Conservation (phyloP, 2,888 invertebrate species). For the Tryphoninae sp. region DNA sequence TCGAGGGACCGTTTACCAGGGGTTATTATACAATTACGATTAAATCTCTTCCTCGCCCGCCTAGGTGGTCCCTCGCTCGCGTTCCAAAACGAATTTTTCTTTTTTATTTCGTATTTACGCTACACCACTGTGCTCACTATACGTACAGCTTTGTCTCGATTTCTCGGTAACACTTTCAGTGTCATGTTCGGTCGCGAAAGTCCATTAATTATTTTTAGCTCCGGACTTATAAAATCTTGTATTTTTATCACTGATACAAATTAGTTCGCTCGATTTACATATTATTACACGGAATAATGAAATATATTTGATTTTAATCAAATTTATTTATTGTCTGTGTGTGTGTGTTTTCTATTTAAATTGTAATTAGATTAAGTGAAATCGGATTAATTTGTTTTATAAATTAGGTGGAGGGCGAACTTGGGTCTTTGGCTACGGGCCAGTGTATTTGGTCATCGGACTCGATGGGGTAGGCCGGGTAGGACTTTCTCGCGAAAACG, state of each 20-base stretch:
- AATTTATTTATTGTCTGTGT: too few relatives aligned
- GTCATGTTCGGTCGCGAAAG: neutral
- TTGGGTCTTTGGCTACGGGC: slow-evolving; percentile 71
- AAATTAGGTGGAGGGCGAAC: slow-evolving; percentile 56
- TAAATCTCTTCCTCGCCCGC: slow-evolving; percentile 73
- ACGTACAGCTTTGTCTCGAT: neutral
- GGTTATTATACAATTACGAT: slow-evolving; percentile 80
- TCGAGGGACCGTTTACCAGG: slow-evolving; percentile 73
- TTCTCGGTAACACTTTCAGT: neutral
- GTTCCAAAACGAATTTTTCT: slow-evolving; percentile 48
- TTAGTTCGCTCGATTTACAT: too few relatives aligned
- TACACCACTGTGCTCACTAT: neutral
- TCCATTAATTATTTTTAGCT: neutral
- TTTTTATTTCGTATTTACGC: slow-evolving; percentile 17
- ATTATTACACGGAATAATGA: too few relatives aligned
- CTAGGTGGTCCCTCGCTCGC: slow-evolving; percentile 73
- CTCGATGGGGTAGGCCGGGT: slow-evolving; percentile 16
- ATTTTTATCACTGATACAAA: slow-evolving; percentile 56
- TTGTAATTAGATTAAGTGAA: too few relatives aligned
- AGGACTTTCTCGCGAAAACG: slow-evolving; percentile 66
- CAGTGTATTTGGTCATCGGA: slow-evolving; percentile 65
- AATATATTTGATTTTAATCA: too few relatives aligned
- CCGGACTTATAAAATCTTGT: neutral
- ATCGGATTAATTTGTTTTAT: too few relatives aligned
- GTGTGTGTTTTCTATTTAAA: too few relatives aligned